Base-by-base conservation (phyloP, 2,888 invertebrate genomes). In the Brachylomia viminalis region DNA sequence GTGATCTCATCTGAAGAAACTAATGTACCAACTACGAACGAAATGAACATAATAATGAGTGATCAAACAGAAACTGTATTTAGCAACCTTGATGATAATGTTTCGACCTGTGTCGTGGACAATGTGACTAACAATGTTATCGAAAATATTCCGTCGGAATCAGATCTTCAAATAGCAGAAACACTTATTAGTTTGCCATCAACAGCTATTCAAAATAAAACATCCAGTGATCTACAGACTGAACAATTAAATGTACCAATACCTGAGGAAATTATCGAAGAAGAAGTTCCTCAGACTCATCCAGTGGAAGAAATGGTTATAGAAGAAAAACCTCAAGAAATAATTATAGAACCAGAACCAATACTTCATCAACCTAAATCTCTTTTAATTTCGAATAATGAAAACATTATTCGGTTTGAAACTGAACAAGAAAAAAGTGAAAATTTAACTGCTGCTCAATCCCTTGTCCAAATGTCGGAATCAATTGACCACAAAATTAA, bases 391-490 rank as follows among this genome's bases (percentile, higher is more conserved):
- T 79, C 90, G 61, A 92, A 90, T 72, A 90, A 88, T 72, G 92
- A 94, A 58, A 91, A 86, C 72, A 77, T 92, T 10, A 92, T 91
- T 45, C 91, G 95, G 17, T 96, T 93, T 90, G 95, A 96, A 92
- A 95, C 95, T 70, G 95, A 96, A 90, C 92, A 94, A 90, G 96
- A 97, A 84, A 95, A 96, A 89, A 93, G 93, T 89, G 96, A 96
- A 90, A 97, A 96, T 88, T 90, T 96, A 69, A 95, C 94, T 90
- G 96, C 96, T 65, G 97, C 97, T 72, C 95, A 96, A 86, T 96
- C 96, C 2, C 92, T 97, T 79, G 96, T 97, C 30, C 95, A 96
- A 88, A 96, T 97, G 96, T 96, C 97, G 0, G 96, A 96, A 89
- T 93, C 94, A 42, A 91, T 95, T 73, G 95, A 96, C 80, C 95